Base-by-base conservation (phyloP, 2,888 invertebrate species). In the Philereme transversata region DNA sequence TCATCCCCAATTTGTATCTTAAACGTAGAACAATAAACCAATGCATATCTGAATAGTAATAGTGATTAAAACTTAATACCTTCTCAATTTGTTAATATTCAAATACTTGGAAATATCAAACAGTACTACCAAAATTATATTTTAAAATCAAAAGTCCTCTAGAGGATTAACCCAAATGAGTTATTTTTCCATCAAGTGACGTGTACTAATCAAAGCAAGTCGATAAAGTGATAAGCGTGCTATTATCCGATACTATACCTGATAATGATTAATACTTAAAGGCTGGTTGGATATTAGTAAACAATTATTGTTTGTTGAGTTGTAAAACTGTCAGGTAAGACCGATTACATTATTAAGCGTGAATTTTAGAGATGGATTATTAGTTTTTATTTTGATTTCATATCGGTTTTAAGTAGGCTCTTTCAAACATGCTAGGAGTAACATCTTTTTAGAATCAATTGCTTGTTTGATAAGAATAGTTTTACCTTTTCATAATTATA, bases 191-290 rank as follows among this genome's bases (percentile, higher is more conserved):
- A 33, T 44, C 34, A n/a, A 34, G 47, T 54, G 51, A 55, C 87
- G 86, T 87, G 86, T 84, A 76, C 85, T 77, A 86, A 87, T 84
- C 77, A 79, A 73, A 70, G 65, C 40, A 57, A 54, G 11, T 49
- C 74, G 82, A 83, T 82, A 65, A 65, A 22, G 40, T 73, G 82
- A 84, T 82, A 67, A 65, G 51, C 8, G n/a, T 9, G 22, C 33
- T 48, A 48, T 70, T 75, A 60, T 68, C 69, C 67, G 67, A 59
- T 60, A 60, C 44, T 6, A 46, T 40, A 49, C 4, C 41, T 60
- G 68, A 69, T 78, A 74, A 60, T 69, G 69, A 66, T 55, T 44
- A 22, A 64, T 67, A 65, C 64, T 47, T 61, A 70, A 48, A 70
- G 54, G 49, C 51, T 66, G 67, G 49, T 22, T 55, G 59, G 65